Evolutionary conservation across 2,888 invertebrate genomes (phyloP).

Genomic region (Limnephilus lunatus): DNA sequence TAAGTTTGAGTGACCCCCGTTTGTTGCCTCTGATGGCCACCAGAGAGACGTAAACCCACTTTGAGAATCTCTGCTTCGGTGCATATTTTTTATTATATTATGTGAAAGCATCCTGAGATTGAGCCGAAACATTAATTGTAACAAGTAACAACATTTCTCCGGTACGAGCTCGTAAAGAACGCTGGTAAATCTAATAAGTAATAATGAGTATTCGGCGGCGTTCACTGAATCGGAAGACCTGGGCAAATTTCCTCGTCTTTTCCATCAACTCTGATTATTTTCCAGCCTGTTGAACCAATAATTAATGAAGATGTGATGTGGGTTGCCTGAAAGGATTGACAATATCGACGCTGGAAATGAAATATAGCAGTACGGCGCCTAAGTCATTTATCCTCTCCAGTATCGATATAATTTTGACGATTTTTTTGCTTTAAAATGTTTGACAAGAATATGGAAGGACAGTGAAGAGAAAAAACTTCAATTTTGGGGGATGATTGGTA

Average conservation of each 20-base stretch:
- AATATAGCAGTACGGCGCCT: not conserved
- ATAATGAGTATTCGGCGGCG: not conserved
- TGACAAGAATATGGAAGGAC: not conserved
- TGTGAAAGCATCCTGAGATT: no score
- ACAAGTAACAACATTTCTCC: not conserved
- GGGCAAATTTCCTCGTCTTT: slow-evolving; percentile 21
- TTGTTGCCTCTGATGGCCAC: no score
- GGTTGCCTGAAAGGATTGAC: slow-evolving; percentile 10
- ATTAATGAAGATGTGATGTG: not conserved
- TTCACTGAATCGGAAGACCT: slow-evolving; percentile 1
- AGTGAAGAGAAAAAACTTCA: not conserved
- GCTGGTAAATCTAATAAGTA: slow-evolving; percentile 6
- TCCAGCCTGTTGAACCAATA: slow-evolving; percentile 7
- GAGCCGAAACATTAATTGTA: not conserved
- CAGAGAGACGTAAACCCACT: no score
- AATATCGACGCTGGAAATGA: not conserved
- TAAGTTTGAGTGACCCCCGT: no score
- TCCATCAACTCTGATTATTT: slow-evolving; percentile 36
- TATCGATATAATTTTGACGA: not conserved
- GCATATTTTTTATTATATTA: no score
- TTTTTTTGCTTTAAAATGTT: not conserved
- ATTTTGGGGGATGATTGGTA: no score
- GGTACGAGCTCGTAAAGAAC: not conserved
- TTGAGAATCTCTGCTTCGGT: no score
- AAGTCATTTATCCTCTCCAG: not conserved